These are phyloP conservation scores for Tylochromis polylepis DNA, from an alignment of 2,113 vertebrate genomes.

Conservation along the genomic window DNA sequence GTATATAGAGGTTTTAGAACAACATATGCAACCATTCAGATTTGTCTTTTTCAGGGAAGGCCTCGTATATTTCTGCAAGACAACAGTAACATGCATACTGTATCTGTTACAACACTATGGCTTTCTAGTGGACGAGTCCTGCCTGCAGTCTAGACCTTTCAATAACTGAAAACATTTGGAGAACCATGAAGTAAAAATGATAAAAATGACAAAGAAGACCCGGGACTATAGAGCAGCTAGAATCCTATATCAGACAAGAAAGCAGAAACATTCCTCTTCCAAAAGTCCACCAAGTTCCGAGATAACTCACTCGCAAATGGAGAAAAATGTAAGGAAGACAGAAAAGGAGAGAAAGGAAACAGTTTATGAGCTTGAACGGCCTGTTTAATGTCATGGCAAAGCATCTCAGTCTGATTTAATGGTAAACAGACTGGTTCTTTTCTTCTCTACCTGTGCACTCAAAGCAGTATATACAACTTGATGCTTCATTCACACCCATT, in stretches of 20 bases:
- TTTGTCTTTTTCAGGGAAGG: neutral
- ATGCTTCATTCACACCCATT: neutral
- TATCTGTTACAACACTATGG: neutral
- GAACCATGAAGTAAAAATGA: neutral
- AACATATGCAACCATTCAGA: neutral
- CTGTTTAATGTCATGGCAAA: neutral
- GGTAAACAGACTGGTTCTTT: neutral
- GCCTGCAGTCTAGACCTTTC: neutral
- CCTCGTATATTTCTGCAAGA: neutral
- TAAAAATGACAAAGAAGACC: neutral
- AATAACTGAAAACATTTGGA: neutral
- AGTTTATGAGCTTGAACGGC: neutral
- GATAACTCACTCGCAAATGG: neutral
- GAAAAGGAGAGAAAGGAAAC: accelerated
- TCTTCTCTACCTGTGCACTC: neutral
- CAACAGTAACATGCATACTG: neutral
- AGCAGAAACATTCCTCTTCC: neutral
- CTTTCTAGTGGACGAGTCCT: neutral
- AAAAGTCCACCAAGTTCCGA: neutral
- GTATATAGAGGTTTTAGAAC: neutral
- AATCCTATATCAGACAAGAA: neutral
- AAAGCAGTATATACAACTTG: neutral
- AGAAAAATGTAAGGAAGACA: neutral
- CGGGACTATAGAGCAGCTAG: neutral
- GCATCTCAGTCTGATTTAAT: neutral